These are phyloP conservation scores for Diacarnus erythraeanus DNA, from an alignment of 37 sponge, comb jelly and placozoan species.

Conservation along the genomic window DNA sequence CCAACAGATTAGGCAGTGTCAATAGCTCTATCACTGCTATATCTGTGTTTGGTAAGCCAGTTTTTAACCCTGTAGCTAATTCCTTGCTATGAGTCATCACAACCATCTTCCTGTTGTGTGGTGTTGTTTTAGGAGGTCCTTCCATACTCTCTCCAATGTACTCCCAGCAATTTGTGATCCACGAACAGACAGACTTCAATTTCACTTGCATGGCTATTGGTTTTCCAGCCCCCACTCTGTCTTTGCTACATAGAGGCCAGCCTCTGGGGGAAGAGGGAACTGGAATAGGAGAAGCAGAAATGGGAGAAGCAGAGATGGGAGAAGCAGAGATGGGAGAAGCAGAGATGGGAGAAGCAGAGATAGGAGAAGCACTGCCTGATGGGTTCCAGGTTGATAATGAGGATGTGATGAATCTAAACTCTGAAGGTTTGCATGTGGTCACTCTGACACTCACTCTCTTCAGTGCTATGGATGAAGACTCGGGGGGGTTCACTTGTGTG, in stretches of 20 bases:
- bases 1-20: slow-evolving; percentile 7
- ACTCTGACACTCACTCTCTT: slow-evolving; percentile 37
- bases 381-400: neutral
- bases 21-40: neutral
- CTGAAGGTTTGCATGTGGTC: slow-evolving; percentile 1
- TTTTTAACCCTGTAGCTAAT: neutral
- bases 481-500: slow-evolving; percentile 36
- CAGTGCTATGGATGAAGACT: slow-evolving; percentile 25
- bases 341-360: neutral
- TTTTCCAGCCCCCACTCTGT: slow-evolving; percentile 60
- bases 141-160: neutral
- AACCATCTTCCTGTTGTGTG: neutral
- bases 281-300: neutral
- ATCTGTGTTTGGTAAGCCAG: slow-evolving; percentile 17
- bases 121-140: neutral
- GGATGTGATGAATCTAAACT: neutral
- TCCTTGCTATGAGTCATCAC: neutral
- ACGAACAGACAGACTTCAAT: slow-evolving; percentile 26
- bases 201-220: slow-evolving; percentile 61
- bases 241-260: slow-evolving; percentile 19
- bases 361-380: neutral
- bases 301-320: neutral
- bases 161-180: neutral
- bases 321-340: neutral
- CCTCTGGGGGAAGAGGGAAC: too few relatives aligned